A percentile compares a stretch with the other conserved stretches of the same genome.
Evolutionary conservation across 2,888 invertebrate genomes (phyloP).

Genomic region (Eudemis profundana): DNA sequence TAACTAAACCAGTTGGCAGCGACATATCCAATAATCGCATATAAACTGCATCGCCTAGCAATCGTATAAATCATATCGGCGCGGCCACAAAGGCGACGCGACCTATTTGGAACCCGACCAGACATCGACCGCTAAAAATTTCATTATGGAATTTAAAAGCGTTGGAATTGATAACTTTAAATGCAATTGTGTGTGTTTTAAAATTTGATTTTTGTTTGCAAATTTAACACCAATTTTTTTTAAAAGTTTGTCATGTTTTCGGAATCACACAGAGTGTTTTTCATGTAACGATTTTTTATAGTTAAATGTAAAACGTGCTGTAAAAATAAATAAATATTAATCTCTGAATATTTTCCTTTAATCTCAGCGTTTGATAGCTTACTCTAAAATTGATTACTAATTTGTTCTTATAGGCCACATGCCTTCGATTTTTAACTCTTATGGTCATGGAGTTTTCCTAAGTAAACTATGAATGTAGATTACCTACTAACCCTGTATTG

Average conservation of each 20-base stretch:
- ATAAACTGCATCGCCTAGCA: slow-evolving; percentile 23
- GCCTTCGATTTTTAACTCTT: too few relatives aligned
- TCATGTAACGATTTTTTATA: background rate
- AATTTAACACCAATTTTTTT: background rate
- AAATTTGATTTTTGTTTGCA: slow-evolving; percentile 13
- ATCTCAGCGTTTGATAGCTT: too few relatives aligned
- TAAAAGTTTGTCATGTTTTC: background rate
- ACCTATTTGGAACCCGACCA: slow-evolving; percentile 55
- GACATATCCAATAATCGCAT: slow-evolving; percentile 28
- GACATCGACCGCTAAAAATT: slow-evolving; percentile 45
- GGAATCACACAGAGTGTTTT: background rate
- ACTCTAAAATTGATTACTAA: too few relatives aligned
- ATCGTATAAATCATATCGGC: slow-evolving; percentile 34
- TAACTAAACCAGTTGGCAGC: background rate
- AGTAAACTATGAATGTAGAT: too few relatives aligned
- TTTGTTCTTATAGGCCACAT: too few relatives aligned
- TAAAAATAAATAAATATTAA: too few relatives aligned
- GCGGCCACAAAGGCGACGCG: slow-evolving; percentile 50
- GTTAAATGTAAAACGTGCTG: background rate
- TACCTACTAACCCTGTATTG: too few relatives aligned
- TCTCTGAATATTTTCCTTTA: too few relatives aligned
- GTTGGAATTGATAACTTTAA: slow-evolving; percentile 25
- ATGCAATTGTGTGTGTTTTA: slow-evolving; percentile 3
- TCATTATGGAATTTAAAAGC: slow-evolving; percentile 42
- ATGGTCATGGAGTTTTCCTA: too few relatives aligned